These are phyloP conservation scores for Metopia argyrocephala DNA, from an alignment of 2,888 invertebrate genomes.

Conservation along the genomic window DNA sequence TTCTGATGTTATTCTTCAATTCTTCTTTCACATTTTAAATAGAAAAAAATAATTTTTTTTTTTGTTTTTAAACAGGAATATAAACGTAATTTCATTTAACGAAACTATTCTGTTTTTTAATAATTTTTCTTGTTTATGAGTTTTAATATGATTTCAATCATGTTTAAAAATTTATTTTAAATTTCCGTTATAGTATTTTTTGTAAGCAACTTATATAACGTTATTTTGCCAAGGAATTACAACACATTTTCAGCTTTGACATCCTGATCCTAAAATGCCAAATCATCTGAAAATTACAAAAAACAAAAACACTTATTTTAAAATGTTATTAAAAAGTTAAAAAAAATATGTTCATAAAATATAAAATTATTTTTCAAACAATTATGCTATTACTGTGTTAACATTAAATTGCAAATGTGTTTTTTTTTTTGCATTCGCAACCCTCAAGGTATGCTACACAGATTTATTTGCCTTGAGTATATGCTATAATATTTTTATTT, in stretches of 20 bases:
- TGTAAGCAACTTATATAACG: background rate
- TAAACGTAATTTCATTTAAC: background rate
- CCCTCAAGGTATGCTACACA: conserved; percentile 34
- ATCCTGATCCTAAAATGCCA: conserved; percentile 29
- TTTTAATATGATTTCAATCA: too few relatives aligned
- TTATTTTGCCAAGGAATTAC: conserved; percentile 13
- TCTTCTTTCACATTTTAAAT: background rate
- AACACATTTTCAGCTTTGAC: conserved; percentile 41
- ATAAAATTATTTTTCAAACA: background rate
- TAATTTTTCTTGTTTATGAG: too few relatives aligned
- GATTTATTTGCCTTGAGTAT: conserved; percentile 24
- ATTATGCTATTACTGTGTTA: background rate
- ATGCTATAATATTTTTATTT: conserved; percentile 30
- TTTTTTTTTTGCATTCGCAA: background rate
- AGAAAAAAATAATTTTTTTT: too few relatives aligned
- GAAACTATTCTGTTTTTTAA: background rate
- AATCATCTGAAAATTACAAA: conserved; percentile 24
- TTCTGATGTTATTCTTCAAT: background rate
- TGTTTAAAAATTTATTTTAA: too few relatives aligned
- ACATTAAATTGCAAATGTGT: conserved; percentile 3
- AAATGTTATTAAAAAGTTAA: background rate
- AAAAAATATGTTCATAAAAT: background rate
- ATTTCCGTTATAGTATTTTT: conserved; percentile 38
- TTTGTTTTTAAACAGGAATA: too few relatives aligned
- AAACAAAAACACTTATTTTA: background rate